Percentiles rank a stretch among this genome's conserved stretches.
These are phyloP conservation scores for Petaurus breviceps DNA, from an alignment of 2,113 vertebrate genomes.

Conservation along the genomic window DNA sequence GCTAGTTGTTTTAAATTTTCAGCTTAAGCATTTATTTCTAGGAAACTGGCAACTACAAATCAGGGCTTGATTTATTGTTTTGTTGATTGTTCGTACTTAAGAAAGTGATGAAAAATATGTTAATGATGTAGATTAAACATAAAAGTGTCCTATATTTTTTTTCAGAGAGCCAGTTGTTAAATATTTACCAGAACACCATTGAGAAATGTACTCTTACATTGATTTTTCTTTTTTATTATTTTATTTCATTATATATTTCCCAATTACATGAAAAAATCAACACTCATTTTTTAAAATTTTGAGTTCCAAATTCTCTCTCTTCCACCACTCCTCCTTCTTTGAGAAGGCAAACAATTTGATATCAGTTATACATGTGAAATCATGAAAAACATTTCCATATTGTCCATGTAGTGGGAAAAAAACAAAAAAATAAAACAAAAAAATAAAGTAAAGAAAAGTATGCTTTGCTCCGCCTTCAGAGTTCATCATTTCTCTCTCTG, in stretches of 20 bases:
- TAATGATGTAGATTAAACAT: not conserved
- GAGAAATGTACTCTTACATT: not conserved
- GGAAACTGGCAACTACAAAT: not conserved
- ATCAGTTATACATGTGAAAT: not conserved
- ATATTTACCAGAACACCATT: too few relatives aligned
- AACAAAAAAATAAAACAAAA: not conserved
- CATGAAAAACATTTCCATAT: not conserved
- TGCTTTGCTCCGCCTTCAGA: not conserved
- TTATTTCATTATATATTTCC: not conserved
- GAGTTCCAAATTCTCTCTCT: not conserved
- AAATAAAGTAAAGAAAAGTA: not conserved
- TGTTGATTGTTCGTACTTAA: not conserved
- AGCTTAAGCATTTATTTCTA: not conserved
- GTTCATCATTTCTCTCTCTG: not conserved
- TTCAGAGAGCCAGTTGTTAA: not conserved
- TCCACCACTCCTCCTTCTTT: not conserved
- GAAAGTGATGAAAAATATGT: not conserved
- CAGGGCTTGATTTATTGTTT: not conserved
- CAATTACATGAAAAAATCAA: not conserved
- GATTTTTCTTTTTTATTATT: not conserved
- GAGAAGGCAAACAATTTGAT: too few relatives aligned
- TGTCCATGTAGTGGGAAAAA: not conserved
- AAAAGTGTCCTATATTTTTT: not conserved
- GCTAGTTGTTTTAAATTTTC: not conserved
- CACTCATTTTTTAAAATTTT: not conserved